phyloP scores from a whole-genome alignment of 2,888 invertebrate species.

The Chloromyia formosa region DNA sequence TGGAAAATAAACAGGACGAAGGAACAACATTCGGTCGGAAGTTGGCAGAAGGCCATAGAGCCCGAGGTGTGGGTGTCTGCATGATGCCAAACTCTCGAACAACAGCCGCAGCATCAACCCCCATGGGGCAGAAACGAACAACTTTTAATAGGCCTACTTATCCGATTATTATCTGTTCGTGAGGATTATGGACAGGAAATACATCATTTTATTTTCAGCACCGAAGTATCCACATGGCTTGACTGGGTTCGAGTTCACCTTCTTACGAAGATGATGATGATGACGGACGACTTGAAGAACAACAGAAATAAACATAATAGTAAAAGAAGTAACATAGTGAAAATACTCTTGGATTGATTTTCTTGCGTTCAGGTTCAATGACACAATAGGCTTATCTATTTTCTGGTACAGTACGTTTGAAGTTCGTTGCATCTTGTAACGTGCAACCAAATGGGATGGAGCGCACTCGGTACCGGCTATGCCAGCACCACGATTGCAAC shows the following conservation, averaged over 20 bases:
- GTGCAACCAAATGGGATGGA: neutral
- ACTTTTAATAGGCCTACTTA: constrained; percentile 40
- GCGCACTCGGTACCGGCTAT: neutral
- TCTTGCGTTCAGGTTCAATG: constrained; percentile 28
- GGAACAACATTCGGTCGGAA: neutral
- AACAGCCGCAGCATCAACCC: constrained; percentile 5
- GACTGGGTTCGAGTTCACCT: neutral
- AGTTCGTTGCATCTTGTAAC: neutral
- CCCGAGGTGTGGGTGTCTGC: neutral
- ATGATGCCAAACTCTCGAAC: neutral
- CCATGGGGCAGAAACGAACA: constrained; percentile 32
- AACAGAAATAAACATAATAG: neutral
- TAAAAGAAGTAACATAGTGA: neutral
- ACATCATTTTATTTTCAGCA: constrained; percentile 36
- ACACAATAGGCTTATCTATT: constrained; percentile 21
- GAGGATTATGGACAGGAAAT: constrained; percentile 23
- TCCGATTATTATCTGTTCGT: constrained; percentile 41
- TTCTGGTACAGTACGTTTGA: neutral
- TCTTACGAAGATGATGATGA: constrained; percentile 6
- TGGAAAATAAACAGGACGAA: neutral
- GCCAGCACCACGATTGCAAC: neutral
- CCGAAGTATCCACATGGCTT: constrained; percentile 1
- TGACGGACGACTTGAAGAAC: constrained; percentile 3
- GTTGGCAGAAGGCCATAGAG: neutral
- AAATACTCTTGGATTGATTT: constrained; percentile 16